Percentiles rank a stretch among this genome's conserved stretches.
These are phyloP conservation scores for Microctenopoma stevenorrisi DNA, from an alignment of 2,797 vertebrate species.

Conservation along the genomic window DNA sequence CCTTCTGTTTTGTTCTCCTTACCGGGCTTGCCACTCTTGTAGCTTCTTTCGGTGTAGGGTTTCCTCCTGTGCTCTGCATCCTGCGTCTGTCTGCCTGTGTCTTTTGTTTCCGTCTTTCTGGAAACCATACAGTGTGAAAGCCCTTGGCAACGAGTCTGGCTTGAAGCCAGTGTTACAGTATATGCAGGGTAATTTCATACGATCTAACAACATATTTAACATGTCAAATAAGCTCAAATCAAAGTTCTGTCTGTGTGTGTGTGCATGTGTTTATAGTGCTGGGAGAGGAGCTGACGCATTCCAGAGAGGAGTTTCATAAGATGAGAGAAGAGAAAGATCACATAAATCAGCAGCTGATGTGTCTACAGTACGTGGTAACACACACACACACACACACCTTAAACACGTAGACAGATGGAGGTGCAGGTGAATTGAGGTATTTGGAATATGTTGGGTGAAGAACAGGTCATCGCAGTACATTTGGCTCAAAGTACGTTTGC, in stretches of 20 bases:
- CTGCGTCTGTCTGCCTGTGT: constrained; percentile 32
- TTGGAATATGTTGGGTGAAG: constrained; percentile 62
- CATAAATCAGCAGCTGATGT: constrained; percentile 69
- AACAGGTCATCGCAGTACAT: constrained; percentile 58
- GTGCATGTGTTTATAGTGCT: constrained; percentile 57
- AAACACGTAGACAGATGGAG: constrained; percentile 29
- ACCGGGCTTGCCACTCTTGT: constrained; percentile 30
- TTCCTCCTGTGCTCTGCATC: constrained; percentile 26
- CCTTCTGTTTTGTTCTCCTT: constrained; percentile 24
- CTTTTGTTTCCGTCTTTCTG: constrained; percentile 24
- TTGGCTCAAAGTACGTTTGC: constrained; percentile 41
- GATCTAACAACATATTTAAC: constrained; percentile 12
- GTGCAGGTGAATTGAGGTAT: constrained; percentile 69
- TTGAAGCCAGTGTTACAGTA: constrained; percentile 22
- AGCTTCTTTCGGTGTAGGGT: constrained; percentile 41
- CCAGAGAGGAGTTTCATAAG: constrained; percentile 57
- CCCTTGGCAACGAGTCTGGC: constrained; percentile 51
- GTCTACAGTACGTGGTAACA: constrained; percentile 51
- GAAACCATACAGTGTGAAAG: constrained; percentile 44
- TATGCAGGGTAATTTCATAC: constrained; percentile 37
- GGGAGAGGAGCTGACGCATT: constrained; percentile 58
- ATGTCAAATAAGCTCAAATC: constrained; percentile 40
- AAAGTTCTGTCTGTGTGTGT: constrained; percentile 23
- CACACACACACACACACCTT: constrained; percentile 29
- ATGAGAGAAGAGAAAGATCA: constrained; percentile 55